phyloP scores from a whole-genome alignment of 2,113 vertebrate genomes.

The Apteryx mantelli region DNA sequence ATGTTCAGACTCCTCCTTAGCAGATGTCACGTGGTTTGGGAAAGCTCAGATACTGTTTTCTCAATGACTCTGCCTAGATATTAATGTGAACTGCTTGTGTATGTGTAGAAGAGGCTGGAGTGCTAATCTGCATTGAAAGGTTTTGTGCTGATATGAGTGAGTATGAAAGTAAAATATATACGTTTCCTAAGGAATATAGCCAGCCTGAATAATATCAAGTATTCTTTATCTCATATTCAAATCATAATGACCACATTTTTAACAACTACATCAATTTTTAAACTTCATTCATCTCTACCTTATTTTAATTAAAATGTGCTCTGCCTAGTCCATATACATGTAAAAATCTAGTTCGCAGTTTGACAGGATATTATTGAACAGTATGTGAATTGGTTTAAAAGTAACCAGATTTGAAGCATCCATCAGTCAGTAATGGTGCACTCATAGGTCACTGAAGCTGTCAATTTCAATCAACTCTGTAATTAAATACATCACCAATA shows the following conservation, averaged over 20 bases:
- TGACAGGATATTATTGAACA: constrained; percentile 79
- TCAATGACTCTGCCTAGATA: neutral
- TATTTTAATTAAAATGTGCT: constrained; percentile 72
- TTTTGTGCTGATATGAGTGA: neutral
- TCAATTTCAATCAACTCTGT: constrained; percentile 86
- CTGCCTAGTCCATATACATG: constrained; percentile 46
- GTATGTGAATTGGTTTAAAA: constrained; percentile 79
- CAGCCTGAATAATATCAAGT: constrained; percentile 8
- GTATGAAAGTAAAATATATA: neutral
- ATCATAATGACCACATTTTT: neutral
- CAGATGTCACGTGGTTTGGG: neutral
- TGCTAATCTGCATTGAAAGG: neutral
- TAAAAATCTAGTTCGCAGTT: constrained; percentile 73
- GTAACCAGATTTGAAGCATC: constrained; percentile 79
- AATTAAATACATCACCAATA: constrained; percentile 88
- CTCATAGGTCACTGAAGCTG: constrained; percentile 80
- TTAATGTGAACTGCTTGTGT: neutral
- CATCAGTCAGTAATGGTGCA: constrained; percentile 82
- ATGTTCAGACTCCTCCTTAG: neutral
- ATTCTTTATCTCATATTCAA: constrained; percentile 45
- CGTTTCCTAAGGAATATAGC: constrained; percentile 2
- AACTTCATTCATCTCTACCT: constrained; percentile 62
- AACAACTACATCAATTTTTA: constrained; percentile 64
- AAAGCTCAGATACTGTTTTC: neutral
- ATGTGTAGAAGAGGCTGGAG: neutral